Base-by-base conservation (phyloP, 2,797 vertebrate species). In the Setipinna tenuifilis region DNA sequence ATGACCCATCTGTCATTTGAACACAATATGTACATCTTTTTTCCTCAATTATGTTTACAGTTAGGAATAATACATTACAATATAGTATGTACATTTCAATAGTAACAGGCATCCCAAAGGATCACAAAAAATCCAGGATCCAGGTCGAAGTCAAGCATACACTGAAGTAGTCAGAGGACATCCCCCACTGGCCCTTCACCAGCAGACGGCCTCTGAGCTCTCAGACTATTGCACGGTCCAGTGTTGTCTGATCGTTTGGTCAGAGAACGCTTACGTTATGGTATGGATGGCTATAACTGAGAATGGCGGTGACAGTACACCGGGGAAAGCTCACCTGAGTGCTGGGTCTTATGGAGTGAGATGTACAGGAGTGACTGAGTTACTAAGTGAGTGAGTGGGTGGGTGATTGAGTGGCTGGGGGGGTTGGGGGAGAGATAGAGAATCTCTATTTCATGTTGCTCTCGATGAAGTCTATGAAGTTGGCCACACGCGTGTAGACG, bases 401-500 rank as follows among this genome's bases (percentile, higher is more conserved):
- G 84, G 35, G 57, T 59, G 65, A 83, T 14, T 31, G 25, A 1
- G 17, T 35, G 16, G 50, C 14, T 1, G 16, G 12, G 5, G 25
- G 28, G 28, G 2, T 35, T 0, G 28, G 21, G 61, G 82, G 54
- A 82, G 19, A 6, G 83, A 82, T 31, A 59, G 44, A 81, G 28
- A 16, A 44, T 6, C 3, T 88, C 88, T 94, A 99, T 92, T 98
- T 99, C 96, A 99, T 96, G 86, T 97, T 97, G 85, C 93, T 96
- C 90, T 98, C 97, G 83, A 99, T 96, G 97, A 98, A 99, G 96
- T 98, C 96, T 95, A 96, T 97, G 90, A 99, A 99, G 83, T 95
- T 96, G 88, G 96, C 91, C 62, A 96, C 95, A 88, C 95, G 96
- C 54, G 97, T 98, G 91, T 98, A 99, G 83, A 97, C 98, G 0